A percentile compares a stretch with the other conserved stretches of the same genome.
Evolutionary conservation across 2,888 invertebrate species (phyloP).

Genomic region (Lochmaea capreae): DNA sequence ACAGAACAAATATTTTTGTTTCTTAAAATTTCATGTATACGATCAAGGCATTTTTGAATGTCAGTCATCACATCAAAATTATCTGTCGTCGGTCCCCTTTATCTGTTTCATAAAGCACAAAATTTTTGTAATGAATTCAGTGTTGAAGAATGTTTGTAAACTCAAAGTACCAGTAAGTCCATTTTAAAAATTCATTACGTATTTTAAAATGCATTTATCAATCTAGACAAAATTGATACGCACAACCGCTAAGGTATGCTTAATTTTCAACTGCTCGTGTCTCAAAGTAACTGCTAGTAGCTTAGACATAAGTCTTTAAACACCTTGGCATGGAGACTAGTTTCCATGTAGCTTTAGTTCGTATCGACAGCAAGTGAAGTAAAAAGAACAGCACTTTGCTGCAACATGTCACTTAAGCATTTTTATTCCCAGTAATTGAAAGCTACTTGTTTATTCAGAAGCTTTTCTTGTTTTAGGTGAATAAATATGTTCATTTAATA

Average conservation of each 20-base stretch:
- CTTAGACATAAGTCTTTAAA: too few species aligned
- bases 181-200: neutral
- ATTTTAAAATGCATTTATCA: neutral
- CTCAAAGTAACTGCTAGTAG: too few species aligned
- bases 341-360: too few species aligned
- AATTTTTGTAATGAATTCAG: conserved; percentile 54
- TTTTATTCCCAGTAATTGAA: too few species aligned
- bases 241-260: neutral
- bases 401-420: too few species aligned
- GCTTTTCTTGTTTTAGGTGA: too few species aligned
- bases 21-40: conserved; percentile 11
- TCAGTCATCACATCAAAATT: conserved; percentile 49
- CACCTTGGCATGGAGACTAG: too few species aligned
- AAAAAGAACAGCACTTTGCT: too few species aligned
- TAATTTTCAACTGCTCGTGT: too few species aligned
- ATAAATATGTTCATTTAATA: too few species aligned
- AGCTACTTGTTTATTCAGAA: too few species aligned
- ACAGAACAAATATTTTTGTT: conserved; percentile 31
- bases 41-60: conserved; percentile 39
- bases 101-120: conserved; percentile 45
- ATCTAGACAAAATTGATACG: neutral
- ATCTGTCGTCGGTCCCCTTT: conserved; percentile 47
- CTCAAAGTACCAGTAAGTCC: conserved; percentile 50
- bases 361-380: too few species aligned
- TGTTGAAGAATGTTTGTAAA: conserved; percentile 49